phyloP scores from a whole-genome alignment of 2,888 invertebrate species.

The Phytoseiulus persimilis region DNA sequence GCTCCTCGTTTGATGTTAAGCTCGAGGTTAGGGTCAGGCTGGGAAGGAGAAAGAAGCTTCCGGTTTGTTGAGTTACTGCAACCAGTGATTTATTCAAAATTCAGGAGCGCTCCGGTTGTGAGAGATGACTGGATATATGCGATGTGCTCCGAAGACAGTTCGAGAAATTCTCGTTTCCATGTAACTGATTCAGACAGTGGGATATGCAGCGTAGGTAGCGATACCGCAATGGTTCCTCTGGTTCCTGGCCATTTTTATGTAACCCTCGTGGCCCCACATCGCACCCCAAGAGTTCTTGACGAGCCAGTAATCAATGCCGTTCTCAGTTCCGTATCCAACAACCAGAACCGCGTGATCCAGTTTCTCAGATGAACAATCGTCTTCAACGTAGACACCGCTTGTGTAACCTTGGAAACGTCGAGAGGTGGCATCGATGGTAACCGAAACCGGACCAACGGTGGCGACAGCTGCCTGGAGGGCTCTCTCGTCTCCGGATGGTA shows the following conservation, averaged over 20 bases:
- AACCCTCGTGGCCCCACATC: conserved; percentile 74
- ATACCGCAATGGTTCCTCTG: conserved; percentile 74
- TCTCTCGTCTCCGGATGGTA: conserved; percentile 64
- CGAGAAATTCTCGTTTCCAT: too few species aligned
- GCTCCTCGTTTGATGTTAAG: too few species aligned
- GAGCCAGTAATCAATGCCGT: conserved; percentile 65
- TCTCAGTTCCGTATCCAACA: conserved; percentile 69
- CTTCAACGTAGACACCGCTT: conserved; percentile 64
- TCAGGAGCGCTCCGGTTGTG: too few species aligned
- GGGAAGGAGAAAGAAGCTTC: too few species aligned
- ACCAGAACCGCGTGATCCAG: conserved; percentile 81
- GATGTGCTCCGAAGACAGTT: too few species aligned
- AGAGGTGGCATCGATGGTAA: conserved; percentile 80
- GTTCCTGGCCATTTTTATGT: conserved; percentile 78
- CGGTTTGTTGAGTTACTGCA: too few species aligned
- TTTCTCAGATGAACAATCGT: conserved; percentile 59
- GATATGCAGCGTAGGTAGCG: conserved; percentile 71
- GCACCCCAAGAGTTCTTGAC: conserved; percentile 79
- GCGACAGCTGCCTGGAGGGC: conserved; percentile 69
- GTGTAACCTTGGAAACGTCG: conserved; percentile 73
- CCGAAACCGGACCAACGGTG: conserved; percentile 70
- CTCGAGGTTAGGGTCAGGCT: too few species aligned
- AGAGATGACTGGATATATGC: too few species aligned
- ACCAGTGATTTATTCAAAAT: too few species aligned
- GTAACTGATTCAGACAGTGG: conserved; percentile 60